A percentile compares a stretch with the other conserved stretches of the same genome.
phyloP scores from a whole-genome alignment of 2,113 vertebrate genomes.

The Gymnarchus niloticus region DNA sequence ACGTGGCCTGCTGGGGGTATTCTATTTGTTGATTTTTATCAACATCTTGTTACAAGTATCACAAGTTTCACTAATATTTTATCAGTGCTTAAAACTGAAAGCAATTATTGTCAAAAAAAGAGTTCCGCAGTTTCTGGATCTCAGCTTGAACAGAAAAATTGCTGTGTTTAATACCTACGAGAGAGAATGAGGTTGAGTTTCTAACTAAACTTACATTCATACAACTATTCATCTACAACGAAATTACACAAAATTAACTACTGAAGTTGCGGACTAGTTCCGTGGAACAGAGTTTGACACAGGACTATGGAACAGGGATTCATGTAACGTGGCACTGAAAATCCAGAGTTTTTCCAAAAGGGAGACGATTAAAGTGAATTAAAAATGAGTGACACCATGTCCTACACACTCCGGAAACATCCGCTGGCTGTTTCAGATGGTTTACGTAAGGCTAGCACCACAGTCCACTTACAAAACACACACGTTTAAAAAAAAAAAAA shows the following conservation, averaged over 20 bases:
- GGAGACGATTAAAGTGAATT: conserved; percentile 2
- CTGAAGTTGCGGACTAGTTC: background rate
- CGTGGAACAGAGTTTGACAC: background rate
- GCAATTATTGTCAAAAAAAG: too few species aligned
- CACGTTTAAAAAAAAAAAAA: conserved; percentile 13
- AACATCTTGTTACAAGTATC: background rate
- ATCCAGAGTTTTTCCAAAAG: background rate
- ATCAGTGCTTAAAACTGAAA: background rate
- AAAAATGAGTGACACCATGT: background rate
- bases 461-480: background rate
- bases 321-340: background rate
- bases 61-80: background rate
- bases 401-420: background rate
- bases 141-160: conserved; percentile 8
- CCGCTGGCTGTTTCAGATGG: background rate
- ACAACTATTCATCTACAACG: background rate
- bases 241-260: background rate
- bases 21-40: conserved; percentile 1
- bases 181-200: background rate
- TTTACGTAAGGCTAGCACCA: background rate
- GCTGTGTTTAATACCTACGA: background rate
- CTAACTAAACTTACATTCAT: background rate
- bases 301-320: background rate
- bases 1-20: background rate
- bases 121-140: conserved; percentile 4